phyloP scores from a whole-genome alignment of 1,140 invertebrate species.

The Potamilus streckersoni region DNA sequence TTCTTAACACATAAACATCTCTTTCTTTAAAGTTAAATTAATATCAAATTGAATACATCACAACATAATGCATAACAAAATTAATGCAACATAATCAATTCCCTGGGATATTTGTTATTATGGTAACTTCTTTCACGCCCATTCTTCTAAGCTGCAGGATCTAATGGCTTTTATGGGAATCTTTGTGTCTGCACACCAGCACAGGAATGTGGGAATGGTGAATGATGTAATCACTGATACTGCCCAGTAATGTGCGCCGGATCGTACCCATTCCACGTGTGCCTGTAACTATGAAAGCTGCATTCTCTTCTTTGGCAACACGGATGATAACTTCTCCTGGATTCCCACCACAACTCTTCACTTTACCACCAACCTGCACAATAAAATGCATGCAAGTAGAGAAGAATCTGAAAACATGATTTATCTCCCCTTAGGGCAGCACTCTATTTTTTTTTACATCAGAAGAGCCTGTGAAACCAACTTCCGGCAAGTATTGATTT shows the following conservation, averaged over 20 bases:
- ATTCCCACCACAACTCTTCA: constrained; percentile 57
- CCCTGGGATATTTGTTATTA: no score
- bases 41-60: no score
- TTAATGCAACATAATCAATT: no score
- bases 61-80: no score
- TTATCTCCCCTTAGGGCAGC: no score
- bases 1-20: no score
- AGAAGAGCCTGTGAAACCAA: background rate
- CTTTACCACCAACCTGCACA: constrained; percentile 59
- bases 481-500: background rate
- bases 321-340: constrained; percentile 57
- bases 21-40: no score
- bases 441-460: background rate
- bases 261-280: constrained; percentile 61
- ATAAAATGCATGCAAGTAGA: constrained; percentile 7
- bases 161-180: constrained; percentile 28
- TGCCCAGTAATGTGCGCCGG: constrained; percentile 59
- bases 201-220: constrained; percentile 62
- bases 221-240: constrained; percentile 64
- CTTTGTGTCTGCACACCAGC: constrained; percentile 46
- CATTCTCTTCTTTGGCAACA: constrained; percentile 59
- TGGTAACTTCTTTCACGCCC: no score
- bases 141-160: background rate
- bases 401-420: background rate
- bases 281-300: constrained; percentile 58